phyloP scores from a whole-genome alignment of 2,888 invertebrate species.

The Drosophila tanythrix region DNA sequence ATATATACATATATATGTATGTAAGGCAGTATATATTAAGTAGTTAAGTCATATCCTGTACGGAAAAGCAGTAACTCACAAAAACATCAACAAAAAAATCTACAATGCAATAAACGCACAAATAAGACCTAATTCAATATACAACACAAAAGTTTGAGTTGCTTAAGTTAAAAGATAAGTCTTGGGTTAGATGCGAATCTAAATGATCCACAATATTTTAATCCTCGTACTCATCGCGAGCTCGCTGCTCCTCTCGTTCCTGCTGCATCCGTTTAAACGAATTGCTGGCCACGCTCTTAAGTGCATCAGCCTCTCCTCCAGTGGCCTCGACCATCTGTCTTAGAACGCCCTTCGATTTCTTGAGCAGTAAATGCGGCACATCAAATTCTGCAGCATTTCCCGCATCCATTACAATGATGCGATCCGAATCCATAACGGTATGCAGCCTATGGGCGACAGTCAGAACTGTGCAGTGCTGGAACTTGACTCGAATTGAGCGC shows the following conservation, averaged over 20 bases:
- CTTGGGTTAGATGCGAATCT: constrained; percentile 42
- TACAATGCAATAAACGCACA: constrained; percentile 23
- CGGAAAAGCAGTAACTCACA: constrained; percentile 2
- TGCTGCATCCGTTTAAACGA: constrained; percentile 74
- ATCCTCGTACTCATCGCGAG: constrained; percentile 27
- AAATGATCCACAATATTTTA: constrained; percentile 14
- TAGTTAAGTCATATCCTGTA: constrained; percentile 20
- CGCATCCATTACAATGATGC: constrained; percentile 93
- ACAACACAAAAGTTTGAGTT: neutral
- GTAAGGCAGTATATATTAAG: constrained; percentile 58
- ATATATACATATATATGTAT: constrained; percentile 15
- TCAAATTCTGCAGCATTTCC: constrained; percentile 91
- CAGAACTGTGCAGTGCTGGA: constrained; percentile 93
- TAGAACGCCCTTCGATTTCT: constrained; percentile 87
- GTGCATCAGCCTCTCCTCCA: constrained; percentile 86
- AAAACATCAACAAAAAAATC: neutral
- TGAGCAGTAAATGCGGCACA: constrained; percentile 88
- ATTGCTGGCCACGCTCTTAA: constrained; percentile 85
- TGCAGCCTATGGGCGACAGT: constrained; percentile 96
- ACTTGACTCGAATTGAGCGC: constrained; percentile 91
- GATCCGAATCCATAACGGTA: constrained; percentile 96
- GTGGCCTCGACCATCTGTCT: constrained; percentile 90
- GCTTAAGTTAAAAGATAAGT: constrained; percentile 3
- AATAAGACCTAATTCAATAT: constrained; percentile 2
- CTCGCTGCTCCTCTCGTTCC: constrained; percentile 45